phyloP scores from a whole-genome alignment of 2,113 vertebrate genomes.

The Arenaria interpres region DNA sequence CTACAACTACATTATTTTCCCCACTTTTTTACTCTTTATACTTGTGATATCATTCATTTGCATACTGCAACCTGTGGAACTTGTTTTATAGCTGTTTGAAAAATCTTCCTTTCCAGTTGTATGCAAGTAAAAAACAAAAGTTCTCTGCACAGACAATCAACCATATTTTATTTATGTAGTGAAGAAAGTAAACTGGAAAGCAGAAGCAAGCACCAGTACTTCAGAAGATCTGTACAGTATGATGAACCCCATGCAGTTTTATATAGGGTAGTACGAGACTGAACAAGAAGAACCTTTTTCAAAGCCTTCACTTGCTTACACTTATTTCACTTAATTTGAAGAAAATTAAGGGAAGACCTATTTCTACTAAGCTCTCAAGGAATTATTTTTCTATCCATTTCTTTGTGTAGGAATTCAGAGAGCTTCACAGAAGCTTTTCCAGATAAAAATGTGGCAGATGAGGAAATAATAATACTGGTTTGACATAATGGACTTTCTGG shows the following conservation, averaged over 20 bases:
- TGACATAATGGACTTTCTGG: neutral
- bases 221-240: neutral
- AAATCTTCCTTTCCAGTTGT: neutral
- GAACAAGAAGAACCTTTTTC: neutral
- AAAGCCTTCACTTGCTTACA: neutral
- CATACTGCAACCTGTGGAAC: neutral
- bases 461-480: neutral
- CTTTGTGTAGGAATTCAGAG: neutral
- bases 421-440: neutral
- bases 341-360: neutral
- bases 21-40: neutral
- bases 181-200: neutral
- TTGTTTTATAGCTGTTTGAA: neutral
- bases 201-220: neutral
- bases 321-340: neutral
- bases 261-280: neutral
- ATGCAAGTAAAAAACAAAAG: neutral
- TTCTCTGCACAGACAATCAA: neutral
- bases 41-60: neutral
- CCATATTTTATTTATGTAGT: neutral
- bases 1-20: neutral
- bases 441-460: neutral
- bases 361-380: neutral
- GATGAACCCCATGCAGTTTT: neutral
- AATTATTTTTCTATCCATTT: neutral